phyloP scores from a whole-genome alignment of 2,113 vertebrate genomes.

The Rostratula benghalensis region DNA sequence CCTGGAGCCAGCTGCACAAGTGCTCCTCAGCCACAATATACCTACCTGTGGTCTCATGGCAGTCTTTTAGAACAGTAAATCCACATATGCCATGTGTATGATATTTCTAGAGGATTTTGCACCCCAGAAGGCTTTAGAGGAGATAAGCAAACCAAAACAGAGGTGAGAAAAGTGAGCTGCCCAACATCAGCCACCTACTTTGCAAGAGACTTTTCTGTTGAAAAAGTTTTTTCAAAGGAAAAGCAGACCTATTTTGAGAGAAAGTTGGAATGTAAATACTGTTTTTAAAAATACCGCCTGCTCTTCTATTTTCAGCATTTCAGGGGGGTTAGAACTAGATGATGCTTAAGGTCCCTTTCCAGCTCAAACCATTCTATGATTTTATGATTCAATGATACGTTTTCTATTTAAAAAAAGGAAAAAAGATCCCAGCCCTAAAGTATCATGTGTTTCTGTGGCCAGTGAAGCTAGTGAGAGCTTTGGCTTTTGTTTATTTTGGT shows the following conservation, averaged over 20 bases:
- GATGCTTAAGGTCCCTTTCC: background rate
- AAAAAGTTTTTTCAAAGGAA: background rate
- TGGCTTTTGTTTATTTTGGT: background rate
- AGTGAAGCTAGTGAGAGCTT: background rate
- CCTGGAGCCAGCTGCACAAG: background rate
- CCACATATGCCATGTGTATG: background rate
- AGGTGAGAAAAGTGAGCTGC: background rate
- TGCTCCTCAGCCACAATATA: background rate
- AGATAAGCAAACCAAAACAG: background rate
- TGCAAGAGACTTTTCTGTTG: background rate
- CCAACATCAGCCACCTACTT: rapidly evolving
- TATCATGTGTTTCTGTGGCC: background rate
- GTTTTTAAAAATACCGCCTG: slow-evolving; percentile 26
- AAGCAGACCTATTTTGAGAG: slow-evolving; percentile 1
- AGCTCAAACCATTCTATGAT: background rate
- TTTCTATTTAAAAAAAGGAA: background rate
- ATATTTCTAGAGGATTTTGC: background rate
- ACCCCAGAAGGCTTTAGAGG: background rate
- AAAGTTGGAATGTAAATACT: slow-evolving; percentile 13
- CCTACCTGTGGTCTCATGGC: background rate
- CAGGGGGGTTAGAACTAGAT: background rate
- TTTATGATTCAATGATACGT: background rate
- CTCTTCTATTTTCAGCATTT: background rate
- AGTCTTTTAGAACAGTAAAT: background rate
- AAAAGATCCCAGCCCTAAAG: background rate